A percentile compares a stretch with the other conserved stretches of the same genome.
These are phyloP conservation scores for Centrocercus urophasianus DNA, from an alignment of 2,113 vertebrate species.

Conservation along the genomic window DNA sequence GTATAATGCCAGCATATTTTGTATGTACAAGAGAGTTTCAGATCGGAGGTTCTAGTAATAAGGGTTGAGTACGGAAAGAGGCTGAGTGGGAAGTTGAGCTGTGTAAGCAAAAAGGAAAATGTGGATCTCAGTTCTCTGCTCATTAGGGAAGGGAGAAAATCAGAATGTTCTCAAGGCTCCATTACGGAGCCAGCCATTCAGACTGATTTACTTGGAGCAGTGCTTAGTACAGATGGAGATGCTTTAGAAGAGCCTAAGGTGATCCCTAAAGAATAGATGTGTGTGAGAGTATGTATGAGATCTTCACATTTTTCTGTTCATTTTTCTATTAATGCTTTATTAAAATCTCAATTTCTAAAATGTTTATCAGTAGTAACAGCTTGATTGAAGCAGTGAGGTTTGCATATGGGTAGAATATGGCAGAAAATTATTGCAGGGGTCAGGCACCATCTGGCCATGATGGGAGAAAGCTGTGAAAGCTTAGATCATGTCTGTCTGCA, in stretches of 20 bases:
- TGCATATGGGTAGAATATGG: constrained; percentile 38
- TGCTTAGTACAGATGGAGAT: constrained; percentile 26
- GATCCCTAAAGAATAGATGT: not conserved
- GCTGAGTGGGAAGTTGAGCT: not conserved
- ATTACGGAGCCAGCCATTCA: not conserved
- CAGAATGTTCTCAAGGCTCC: not conserved
- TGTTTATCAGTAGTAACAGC: constrained; percentile 26
- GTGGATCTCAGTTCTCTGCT: not conserved
- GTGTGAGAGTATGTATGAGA: constrained; percentile 8
- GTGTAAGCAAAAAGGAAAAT: not conserved
- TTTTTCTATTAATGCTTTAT: constrained; percentile 34
- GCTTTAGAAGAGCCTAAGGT: constrained; percentile 19
- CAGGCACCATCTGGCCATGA: constrained; percentile 41
- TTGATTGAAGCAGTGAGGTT: constrained; percentile 48
- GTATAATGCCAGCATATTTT: not conserved
- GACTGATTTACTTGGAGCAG: not conserved
- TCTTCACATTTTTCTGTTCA: constrained; percentile 13
- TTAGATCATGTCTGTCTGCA: constrained; percentile 33
- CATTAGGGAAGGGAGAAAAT: not conserved
- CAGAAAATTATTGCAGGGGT: constrained; percentile 55
- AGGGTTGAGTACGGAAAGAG: not conserved
- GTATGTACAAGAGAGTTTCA: not conserved
- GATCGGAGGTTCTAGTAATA: not conserved
- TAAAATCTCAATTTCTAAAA: constrained; percentile 42
- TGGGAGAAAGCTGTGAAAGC: constrained; percentile 42